phyloP scores from a whole-genome alignment of 2,113 vertebrate genomes.

The Accipiter cooperii region DNA sequence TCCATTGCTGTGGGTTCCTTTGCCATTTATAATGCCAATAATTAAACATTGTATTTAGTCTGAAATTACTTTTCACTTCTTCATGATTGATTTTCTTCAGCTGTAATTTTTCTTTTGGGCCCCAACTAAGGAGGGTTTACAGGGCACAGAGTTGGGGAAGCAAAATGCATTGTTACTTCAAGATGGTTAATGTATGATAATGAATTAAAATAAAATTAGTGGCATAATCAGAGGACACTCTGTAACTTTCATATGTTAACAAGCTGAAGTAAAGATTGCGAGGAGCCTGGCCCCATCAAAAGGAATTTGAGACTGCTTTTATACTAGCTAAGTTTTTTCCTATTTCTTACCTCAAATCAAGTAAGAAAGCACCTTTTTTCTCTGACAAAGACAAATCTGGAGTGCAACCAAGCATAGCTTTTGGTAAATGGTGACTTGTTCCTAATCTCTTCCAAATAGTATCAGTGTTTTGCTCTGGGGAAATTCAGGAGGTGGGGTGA shows the following conservation, averaged over 20 bases:
- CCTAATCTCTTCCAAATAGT: neutral
- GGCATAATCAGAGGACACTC: neutral
- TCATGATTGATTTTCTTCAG: neutral
- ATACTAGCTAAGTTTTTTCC: neutral
- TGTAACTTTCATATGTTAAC: neutral
- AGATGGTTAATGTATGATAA: neutral
- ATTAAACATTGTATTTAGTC: neutral
- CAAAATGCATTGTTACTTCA: neutral
- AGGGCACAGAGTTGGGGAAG: neutral
- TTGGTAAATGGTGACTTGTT: neutral
- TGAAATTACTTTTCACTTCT: neutral
- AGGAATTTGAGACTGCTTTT: neutral
- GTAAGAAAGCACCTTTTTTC: neutral
- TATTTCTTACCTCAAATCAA: neutral
- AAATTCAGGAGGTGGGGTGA: neutral
- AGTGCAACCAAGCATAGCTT: neutral
- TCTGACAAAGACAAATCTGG: neutral
- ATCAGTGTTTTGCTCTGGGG: neutral
- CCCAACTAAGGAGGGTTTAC: neutral
- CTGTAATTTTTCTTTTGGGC: neutral
- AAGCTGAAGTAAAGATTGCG: neutral
- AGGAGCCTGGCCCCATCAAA: neutral
- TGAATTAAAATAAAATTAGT: neutral
- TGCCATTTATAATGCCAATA: neutral
- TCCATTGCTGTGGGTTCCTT: neutral